phyloP scores from a whole-genome alignment of 2,797 vertebrate species.

The Peromyscus eremicus region DNA sequence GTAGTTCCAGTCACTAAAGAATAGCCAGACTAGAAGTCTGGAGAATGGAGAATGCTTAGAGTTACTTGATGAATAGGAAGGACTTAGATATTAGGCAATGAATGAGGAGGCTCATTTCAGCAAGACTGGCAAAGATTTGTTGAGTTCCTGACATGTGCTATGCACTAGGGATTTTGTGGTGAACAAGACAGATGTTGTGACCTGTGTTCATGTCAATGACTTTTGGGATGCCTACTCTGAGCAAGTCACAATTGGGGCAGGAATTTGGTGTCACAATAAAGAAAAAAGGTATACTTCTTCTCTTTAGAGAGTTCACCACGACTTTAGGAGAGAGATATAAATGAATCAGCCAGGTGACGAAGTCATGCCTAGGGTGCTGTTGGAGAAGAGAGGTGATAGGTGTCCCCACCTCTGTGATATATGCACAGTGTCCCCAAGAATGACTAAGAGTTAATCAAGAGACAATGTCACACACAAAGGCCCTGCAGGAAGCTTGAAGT shows the following conservation, averaged over 20 bases:
- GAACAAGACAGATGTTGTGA: constrained; percentile 60
- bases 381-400: neutral
- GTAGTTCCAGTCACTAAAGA: neutral
- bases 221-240: constrained; percentile 27
- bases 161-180: constrained; percentile 46
- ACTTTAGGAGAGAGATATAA: constrained; percentile 26
- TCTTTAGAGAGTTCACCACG: constrained; percentile 38
- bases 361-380: neutral
- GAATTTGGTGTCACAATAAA: neutral
- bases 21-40: neutral
- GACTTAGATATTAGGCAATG: constrained; percentile 21
- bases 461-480: neutral
- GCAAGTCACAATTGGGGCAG: neutral
- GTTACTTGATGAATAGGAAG: constrained; percentile 34
- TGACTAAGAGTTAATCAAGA: neutral
- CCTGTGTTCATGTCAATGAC: constrained; percentile 59
- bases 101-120: constrained; percentile 38
- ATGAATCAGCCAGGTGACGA: constrained; percentile 50
- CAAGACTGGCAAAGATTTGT: constrained; percentile 45
- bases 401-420: neutral
- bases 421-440: neutral
- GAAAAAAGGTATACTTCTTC: constrained; percentile 22
- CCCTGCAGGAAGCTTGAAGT: neutral
- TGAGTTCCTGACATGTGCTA: constrained; percentile 32
- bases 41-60: neutral